Conservation (phyloP, 2,113 vertebrate species). For the Seriola rivoliana region DNA sequence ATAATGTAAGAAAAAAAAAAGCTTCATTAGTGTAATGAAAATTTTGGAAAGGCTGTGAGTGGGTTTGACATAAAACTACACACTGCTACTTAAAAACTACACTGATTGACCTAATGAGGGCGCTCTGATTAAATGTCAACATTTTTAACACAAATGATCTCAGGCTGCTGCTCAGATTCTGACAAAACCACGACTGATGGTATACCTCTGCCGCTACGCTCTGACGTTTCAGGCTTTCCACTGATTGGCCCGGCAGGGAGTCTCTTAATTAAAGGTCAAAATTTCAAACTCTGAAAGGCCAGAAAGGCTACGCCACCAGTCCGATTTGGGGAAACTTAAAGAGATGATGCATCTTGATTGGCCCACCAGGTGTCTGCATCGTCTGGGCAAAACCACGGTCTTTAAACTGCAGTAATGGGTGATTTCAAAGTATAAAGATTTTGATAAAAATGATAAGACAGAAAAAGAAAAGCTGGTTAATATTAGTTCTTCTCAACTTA, state of each 20-base stretch:
- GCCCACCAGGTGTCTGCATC: slow-evolving; percentile 29
- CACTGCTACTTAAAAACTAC: slow-evolving; percentile 7
- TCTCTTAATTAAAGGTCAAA: slow-evolving; percentile 69
- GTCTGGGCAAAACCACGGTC: neutral
- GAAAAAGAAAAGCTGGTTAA: neutral
- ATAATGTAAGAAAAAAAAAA: too few relatives aligned
- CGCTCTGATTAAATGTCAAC: slow-evolving; percentile 76
- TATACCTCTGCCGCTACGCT: slow-evolving; percentile 33
- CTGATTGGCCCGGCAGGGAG: slow-evolving; percentile 70
- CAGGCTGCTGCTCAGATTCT: slow-evolving; percentile 34
- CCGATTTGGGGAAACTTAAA: slow-evolving; percentile 34
- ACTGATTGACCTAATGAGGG: slow-evolving; percentile 69
- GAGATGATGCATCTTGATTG: slow-evolving; percentile 44
- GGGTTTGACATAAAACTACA: too few relatives aligned
- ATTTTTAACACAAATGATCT: slow-evolving; percentile 46
- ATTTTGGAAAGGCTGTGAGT: too few relatives aligned
- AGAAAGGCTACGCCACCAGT: slow-evolving; percentile 41
- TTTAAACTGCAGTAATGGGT: neutral
- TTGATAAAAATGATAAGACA: neutral
- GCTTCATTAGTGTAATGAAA: too few relatives aligned
- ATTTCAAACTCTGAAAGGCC: slow-evolving; percentile 57
- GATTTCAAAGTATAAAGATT: neutral
- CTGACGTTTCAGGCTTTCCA: slow-evolving; percentile 38
- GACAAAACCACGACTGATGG: slow-evolving; percentile 32
- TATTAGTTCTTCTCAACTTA: neutral